These are phyloP conservation scores for Perca schrenkii DNA, from an alignment of 2,113 vertebrate genomes.

Conservation along the genomic window DNA sequence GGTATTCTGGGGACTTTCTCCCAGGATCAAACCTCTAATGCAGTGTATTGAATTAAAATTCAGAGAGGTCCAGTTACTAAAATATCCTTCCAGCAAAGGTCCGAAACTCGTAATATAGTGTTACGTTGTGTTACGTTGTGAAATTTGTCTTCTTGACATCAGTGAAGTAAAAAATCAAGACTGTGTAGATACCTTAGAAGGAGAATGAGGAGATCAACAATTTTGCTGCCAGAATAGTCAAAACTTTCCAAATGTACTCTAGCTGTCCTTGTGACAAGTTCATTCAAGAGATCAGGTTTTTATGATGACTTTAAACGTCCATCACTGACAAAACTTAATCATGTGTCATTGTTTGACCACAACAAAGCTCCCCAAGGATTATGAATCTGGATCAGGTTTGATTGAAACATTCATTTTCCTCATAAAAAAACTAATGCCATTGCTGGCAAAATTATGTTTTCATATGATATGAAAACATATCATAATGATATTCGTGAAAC, in stretches of 20 bases:
- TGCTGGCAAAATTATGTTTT: no score
- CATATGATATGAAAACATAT: no score
- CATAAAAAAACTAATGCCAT: no score
- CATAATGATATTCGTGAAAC: conserved; percentile 3
- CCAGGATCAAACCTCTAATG: no score
- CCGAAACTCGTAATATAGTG: no score
- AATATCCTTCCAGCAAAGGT: no score
- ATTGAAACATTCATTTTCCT: neutral
- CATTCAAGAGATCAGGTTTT: neutral
- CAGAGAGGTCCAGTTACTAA: no score
- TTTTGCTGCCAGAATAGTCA: neutral
- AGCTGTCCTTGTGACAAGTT: neutral
- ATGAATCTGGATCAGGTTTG: neutral
- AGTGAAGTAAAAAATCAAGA: neutral
- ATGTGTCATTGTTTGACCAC: neutral
- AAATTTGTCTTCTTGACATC: neutral
- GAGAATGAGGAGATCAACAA: no score
- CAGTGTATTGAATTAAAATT: no score
- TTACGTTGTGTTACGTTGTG: no score
- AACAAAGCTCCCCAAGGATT: neutral
- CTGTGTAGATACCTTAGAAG: neutral
- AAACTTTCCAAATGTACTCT: neutral
- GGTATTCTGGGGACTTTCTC: no score
- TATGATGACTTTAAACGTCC: neutral
- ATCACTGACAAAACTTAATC: neutral